phyloP scores from a whole-genome alignment of 1,140 invertebrate genomes.

The Anadara kagoshimensis region DNA sequence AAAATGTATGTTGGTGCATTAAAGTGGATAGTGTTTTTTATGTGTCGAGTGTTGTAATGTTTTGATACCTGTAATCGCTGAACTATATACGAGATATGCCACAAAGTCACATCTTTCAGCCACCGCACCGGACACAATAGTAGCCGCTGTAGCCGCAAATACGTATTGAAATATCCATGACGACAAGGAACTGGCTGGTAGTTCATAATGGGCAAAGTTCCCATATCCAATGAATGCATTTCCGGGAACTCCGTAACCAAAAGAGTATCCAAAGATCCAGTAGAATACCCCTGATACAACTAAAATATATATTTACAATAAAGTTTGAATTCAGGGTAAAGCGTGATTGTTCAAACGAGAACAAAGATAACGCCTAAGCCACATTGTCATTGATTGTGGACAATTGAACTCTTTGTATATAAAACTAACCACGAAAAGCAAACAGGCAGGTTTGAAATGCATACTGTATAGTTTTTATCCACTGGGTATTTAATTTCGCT shows the following conservation, averaged over 20 bases:
- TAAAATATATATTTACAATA: conserved; percentile 37
- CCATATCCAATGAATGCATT: conserved; percentile 62
- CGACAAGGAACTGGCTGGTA: conserved; percentile 34
- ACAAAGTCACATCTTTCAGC: conserved; percentile 78
- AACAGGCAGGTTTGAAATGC: no score
- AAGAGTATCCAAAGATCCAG: conserved; percentile 77
- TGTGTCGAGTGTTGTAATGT: no score
- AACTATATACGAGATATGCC: conserved; percentile 77
- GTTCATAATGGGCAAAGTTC: conserved; percentile 40
- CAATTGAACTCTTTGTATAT: no score
- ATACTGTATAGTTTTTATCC: no score
- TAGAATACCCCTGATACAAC: conserved; percentile 76
- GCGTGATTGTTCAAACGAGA: no score
- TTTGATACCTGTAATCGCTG: conserved; percentile 75
- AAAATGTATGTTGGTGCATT: no score
- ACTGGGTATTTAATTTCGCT: no score
- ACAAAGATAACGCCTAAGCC: no score
- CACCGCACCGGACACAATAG: conserved; percentile 77
- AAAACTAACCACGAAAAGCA: no score
- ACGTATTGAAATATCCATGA: conserved; percentile 63
- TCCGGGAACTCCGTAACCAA: conserved; percentile 75
- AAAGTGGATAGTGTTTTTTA: no score
- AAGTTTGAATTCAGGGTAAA: no score
- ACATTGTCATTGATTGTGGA: no score
- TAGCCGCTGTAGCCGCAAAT: conserved; percentile 66